Evolutionary conservation across 2,797 vertebrate species (phyloP), one percentile per base, ranked within the genome.

Genomic region (Vespertilio murinus): DNA sequence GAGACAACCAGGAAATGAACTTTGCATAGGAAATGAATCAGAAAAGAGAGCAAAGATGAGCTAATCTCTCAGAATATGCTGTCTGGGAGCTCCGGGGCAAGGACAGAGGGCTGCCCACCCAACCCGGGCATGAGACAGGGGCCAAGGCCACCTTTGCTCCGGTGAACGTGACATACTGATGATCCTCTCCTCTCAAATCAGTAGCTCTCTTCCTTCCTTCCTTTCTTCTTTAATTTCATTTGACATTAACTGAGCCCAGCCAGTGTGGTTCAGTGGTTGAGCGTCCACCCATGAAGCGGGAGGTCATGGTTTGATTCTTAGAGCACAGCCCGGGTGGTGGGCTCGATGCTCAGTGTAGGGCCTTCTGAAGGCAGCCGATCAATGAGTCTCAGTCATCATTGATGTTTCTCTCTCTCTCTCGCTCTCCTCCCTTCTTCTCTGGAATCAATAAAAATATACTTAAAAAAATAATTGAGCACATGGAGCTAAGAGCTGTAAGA

Each of bases 11-110:
- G 52, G 42, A 90, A 69, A 61, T 93, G 30, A 73, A 42, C 64
- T 56, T 81, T 73, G 35, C 85, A 22, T 40, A 77, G 33, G 64
- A 88, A 82, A 87, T 90, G 65, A 87, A 25, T 20, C 20, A 83
- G 56, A 25, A 73, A 74, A 71, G 33, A 83, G 78, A 42, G 4
- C 59, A 74, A 74, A 59, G 33, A 22, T 45, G 49, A 33, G 28
- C 8, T 30, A 12, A 35, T 28, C 18, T 82, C 45, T 83, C 40
- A 8, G 56, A 40, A 7, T 11, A 23, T 18, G 9, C 1, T 40
- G 6, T 25, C 45, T 90, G 18, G 78, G 23, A 49, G 20, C 13
- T 86, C 20, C 8, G 13, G 49, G 61, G n/a, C 7, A 18, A 47
- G 25, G 25, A 7, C 9, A 23, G 20, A 79, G 13, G 16, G 1